Evolutionary conservation across 2,797 vertebrate species (phyloP).

Genomic region (Rhinichthys osculus): DNA sequence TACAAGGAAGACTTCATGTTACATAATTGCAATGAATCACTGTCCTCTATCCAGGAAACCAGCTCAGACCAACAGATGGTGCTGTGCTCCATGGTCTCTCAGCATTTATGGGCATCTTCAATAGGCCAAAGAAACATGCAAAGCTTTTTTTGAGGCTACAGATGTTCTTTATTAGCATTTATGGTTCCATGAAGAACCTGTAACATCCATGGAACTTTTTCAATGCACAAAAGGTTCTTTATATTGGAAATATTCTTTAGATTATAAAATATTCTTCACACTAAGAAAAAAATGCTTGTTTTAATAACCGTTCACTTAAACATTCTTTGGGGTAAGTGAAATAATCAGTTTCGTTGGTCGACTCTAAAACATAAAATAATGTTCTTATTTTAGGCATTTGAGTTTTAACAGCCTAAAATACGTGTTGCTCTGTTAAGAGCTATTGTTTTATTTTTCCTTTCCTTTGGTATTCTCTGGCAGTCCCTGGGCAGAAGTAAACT

Average conservation of each 20-base stretch:
- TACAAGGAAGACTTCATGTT: constrained; percentile 22
- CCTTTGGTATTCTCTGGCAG: background rate
- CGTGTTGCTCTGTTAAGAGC: background rate
- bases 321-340: background rate
- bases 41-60: background rate
- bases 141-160: background rate
- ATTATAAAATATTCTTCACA: background rate
- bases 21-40: constrained; percentile 35
- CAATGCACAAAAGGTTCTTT: background rate
- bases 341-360: background rate
- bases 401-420: background rate
- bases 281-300: background rate
- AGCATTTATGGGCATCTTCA: background rate
- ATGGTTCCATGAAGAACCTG: background rate
- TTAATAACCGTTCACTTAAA: background rate
- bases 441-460: background rate
- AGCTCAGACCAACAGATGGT: constrained; percentile 45
- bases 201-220: background rate
- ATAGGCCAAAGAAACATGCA: background rate
- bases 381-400: background rate
- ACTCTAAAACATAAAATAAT: background rate
- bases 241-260: background rate
- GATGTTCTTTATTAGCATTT: background rate
- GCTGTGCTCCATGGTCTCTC: constrained; percentile 18
- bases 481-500: background rate